Evolutionary conservation across 1,140 invertebrate genomes (phyloP).

Genomic region (Drosophila saltans): DNA sequence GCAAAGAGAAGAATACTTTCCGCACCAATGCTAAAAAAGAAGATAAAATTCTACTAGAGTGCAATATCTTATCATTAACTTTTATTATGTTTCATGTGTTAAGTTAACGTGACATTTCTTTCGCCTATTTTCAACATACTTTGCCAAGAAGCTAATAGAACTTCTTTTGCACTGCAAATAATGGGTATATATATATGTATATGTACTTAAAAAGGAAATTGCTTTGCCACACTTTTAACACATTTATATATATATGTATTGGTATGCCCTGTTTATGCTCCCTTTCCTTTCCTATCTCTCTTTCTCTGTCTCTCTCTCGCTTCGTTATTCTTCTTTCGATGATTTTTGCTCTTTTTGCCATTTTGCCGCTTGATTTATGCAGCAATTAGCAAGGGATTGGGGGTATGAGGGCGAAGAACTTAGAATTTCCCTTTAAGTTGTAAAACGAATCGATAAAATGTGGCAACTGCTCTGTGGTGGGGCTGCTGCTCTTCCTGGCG

Average conservation of each 20-base stretch:
- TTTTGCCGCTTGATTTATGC: constrained; percentile 75
- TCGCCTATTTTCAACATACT: neutral
- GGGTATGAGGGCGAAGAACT: constrained; percentile 30
- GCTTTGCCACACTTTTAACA: constrained; percentile 12
- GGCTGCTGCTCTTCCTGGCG: neutral
- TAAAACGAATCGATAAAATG: constrained; percentile 41
- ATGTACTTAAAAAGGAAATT: constrained; percentile 1
- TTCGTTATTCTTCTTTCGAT: constrained; percentile 17
- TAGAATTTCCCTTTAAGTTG: constrained; percentile 41
- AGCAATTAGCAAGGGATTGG: constrained; percentile 64
- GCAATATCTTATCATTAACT: too few relatives aligned
- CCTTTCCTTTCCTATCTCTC: neutral
- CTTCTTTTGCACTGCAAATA: neutral
- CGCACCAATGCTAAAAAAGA: too few relatives aligned
- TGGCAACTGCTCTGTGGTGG: constrained; percentile 12
- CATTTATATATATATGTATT: constrained; percentile 2
- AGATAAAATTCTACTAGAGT: too few relatives aligned
- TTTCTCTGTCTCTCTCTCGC: neutral
- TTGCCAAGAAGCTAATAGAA: neutral
- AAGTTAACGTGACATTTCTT: too few relatives aligned
- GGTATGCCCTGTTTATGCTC: constrained; percentile 5
- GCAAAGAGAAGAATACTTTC: too few relatives aligned
- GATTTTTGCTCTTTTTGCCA: constrained; percentile 64
- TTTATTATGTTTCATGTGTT: too few relatives aligned
- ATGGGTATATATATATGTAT: neutral